Evolutionary conservation across 2,797 vertebrate genomes (phyloP).

Genomic region (Lithobates sylvaticus): DNA sequence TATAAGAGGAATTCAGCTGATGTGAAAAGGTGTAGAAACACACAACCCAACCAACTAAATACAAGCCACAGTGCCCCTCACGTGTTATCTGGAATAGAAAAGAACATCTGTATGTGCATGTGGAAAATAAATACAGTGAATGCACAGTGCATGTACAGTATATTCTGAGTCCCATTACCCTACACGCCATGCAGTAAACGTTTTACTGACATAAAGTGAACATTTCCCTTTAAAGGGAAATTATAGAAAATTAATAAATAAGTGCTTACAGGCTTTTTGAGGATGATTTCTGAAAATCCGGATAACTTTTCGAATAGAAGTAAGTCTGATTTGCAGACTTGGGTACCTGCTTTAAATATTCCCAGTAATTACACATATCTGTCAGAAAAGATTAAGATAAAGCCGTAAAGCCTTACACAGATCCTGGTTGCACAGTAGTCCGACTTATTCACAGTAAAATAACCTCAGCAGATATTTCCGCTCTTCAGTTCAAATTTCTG

Average conservation of each 20-base stretch:
- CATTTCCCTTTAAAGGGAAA: background rate
- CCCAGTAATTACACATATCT: slow-evolving; percentile 42
- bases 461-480: slow-evolving; percentile 27
- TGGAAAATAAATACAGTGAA: too few species aligned
- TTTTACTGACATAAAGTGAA: background rate
- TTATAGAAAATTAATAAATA: background rate
- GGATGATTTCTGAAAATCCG: slow-evolving; percentile 16
- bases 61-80: too few species aligned
- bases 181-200: background rate
- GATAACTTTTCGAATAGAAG: background rate
- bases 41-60: too few species aligned
- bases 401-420: slow-evolving; percentile 36
- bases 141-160: too few species aligned
- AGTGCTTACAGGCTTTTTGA: background rate
- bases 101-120: too few species aligned
- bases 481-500: slow-evolving; percentile 11
- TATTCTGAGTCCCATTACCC: background rate
- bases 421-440: background rate
- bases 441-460: slow-evolving; percentile 40
- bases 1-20: too few species aligned
- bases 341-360: slow-evolving; percentile 5
- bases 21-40: too few species aligned
- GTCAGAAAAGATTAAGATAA: slow-evolving; percentile 41
- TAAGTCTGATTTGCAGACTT: slow-evolving; percentile 22
- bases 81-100: too few species aligned